Evolutionary conservation across 2,888 invertebrate genomes (phyloP).

Genomic region (Clistopyga incitator): DNA sequence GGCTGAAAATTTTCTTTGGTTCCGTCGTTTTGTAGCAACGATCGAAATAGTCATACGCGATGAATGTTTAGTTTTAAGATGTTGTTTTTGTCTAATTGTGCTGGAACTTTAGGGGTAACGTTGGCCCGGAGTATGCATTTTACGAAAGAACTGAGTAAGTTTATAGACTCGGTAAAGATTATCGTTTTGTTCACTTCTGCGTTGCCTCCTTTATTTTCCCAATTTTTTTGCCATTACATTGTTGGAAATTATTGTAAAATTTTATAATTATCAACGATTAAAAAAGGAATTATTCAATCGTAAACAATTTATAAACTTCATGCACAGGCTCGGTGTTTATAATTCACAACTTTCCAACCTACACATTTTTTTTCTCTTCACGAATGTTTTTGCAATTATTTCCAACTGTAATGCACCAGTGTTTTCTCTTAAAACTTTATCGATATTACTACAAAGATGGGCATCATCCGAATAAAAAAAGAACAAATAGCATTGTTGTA

Average conservation of each 20-base stretch:
- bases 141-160: constrained; percentile 36
- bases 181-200: constrained; percentile 36
- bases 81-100: constrained; percentile 46
- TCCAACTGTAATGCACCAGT: neutral
- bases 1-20: neutral
- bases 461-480: constrained; percentile 2
- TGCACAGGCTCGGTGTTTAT: neutral
- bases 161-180: constrained; percentile 55
- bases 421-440: neutral
- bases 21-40: neutral
- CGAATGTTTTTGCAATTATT: constrained; percentile 10
- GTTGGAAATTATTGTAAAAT: constrained; percentile 4
- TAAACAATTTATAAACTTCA: neutral
- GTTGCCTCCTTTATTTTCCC: neutral
- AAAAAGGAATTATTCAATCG: no score
- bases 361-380: neutral
- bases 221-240: neutral
- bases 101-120: constrained; percentile 37
- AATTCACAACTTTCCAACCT: no score
- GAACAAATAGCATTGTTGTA: constrained; percentile 7
- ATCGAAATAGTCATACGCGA: constrained; percentile 40
- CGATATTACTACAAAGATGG: no score
- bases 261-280: neutral
- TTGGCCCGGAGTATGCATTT: constrained; percentile 54
- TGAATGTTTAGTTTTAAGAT: constrained; percentile 49